These are phyloP conservation scores for Vanessa tameamea DNA, from an alignment of 1,140 invertebrate species.

Conservation along the genomic window DNA sequence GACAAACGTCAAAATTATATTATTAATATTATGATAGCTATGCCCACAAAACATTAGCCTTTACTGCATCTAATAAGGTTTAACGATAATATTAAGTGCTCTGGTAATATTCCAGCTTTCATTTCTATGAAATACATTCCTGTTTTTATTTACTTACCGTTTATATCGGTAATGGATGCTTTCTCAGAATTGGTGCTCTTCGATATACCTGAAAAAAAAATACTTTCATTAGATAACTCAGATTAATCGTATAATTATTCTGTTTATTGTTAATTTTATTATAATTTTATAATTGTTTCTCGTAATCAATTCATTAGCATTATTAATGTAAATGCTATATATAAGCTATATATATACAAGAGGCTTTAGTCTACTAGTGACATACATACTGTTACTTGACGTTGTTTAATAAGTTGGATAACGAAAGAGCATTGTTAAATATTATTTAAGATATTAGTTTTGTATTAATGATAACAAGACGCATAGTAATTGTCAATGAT, in stretches of 20 bases:
- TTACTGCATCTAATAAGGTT: slow-evolving; percentile 14
- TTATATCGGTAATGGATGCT: slow-evolving; percentile 14
- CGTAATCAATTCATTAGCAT: background rate
- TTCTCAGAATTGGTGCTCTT: slow-evolving; percentile 19
- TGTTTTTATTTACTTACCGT: slow-evolving; percentile 31
- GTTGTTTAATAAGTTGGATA: no score
- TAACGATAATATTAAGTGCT: slow-evolving; percentile 22
- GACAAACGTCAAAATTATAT: background rate
- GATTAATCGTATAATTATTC: background rate
- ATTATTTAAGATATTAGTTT: no score
- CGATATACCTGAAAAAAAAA: slow-evolving; percentile 21
- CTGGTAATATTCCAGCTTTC: slow-evolving; percentile 17
- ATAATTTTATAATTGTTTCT: slow-evolving; percentile 1
- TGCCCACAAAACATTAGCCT: background rate
- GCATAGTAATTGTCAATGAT: no score
- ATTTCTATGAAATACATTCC: slow-evolving; percentile 27
- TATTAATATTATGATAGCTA: background rate
- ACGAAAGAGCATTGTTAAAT: no score
- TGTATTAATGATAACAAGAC: no score
- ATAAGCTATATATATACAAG: no score
- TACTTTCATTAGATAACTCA: slow-evolving; percentile 2
- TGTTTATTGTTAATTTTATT: background rate
- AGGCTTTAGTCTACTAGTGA: no score
- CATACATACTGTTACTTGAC: no score
- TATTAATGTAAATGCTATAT: no score